A percentile compares a stretch with the other conserved stretches of the same genome.
These are phyloP conservation scores for Anodontia alba DNA, from an alignment of 2,888 invertebrate species.

Conservation along the genomic window DNA sequence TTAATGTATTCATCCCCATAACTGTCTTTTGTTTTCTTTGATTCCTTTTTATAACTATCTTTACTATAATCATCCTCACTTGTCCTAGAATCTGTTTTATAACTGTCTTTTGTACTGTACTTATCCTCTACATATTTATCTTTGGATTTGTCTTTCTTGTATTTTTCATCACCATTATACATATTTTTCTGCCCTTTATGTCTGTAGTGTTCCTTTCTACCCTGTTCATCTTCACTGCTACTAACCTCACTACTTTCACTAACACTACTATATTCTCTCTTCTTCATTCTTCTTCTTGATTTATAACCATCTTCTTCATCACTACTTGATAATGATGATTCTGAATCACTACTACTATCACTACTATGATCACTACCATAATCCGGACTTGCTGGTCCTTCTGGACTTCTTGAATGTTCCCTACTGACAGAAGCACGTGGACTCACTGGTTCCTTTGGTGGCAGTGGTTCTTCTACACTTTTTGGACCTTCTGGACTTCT, in stretches of 20 bases:
- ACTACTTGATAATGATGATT: slow-evolving; percentile 36
- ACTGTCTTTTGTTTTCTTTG: background rate
- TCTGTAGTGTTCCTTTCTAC: slow-evolving; percentile 7
- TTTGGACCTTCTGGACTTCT: background rate
- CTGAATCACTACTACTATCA: slow-evolving; percentile 47
- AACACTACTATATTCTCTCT: background rate
- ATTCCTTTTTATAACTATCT: background rate
- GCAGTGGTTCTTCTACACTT: background rate
- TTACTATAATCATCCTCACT: background rate
- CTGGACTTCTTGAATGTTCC: background rate
- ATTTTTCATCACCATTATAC: background rate
- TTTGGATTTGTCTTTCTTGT: background rate
- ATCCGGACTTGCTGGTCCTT: slow-evolving; percentile 42
- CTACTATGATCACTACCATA: slow-evolving; percentile 28
- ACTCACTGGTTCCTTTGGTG: background rate
- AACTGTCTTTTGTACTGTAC: background rate
- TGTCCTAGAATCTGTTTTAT: background rate
- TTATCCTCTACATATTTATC: background rate
- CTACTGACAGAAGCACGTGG: too few species aligned
- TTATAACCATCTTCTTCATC: background rate
- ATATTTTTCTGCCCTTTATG: background rate
- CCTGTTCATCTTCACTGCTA: background rate
- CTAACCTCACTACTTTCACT: background rate
- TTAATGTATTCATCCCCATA: background rate
- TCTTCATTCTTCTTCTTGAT: background rate